These are phyloP conservation scores for Mus caroli DNA, from an alignment of 2,797 vertebrate species.

Conservation along the genomic window DNA sequence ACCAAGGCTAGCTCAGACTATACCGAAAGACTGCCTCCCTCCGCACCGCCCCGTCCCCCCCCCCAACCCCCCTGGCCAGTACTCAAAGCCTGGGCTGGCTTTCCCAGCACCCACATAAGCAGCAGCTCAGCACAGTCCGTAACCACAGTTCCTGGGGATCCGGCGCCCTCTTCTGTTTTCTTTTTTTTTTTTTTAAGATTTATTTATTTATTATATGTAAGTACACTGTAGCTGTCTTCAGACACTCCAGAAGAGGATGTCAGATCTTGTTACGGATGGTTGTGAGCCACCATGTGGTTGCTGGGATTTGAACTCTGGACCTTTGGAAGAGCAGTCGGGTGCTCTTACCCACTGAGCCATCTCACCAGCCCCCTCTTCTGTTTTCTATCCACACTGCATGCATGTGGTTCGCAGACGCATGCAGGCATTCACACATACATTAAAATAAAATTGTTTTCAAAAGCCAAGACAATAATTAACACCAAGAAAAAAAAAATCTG, in stretches of 20 bases:
- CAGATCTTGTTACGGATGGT: too few relatives aligned
- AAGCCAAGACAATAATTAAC: background rate
- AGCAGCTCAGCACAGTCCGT: background rate
- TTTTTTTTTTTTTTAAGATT: too few relatives aligned
- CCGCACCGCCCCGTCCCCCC: background rate
- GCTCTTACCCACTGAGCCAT: too few relatives aligned
- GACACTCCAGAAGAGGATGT: too few relatives aligned
- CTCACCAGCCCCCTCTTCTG: background rate
- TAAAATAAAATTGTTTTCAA: background rate
- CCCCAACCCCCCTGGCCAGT: background rate
- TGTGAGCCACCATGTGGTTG: too few relatives aligned
- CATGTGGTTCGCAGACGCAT: too few relatives aligned
- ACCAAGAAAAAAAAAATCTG: background rate
- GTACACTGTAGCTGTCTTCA: too few relatives aligned
- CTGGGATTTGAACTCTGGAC: too few relatives aligned
- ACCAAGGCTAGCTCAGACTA: background rate
- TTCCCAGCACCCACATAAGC: background rate
- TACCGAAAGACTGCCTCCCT: background rate
- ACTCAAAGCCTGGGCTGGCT: too few relatives aligned
- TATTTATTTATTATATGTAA: too few relatives aligned
- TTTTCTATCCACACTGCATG: background rate
- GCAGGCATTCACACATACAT: background rate
- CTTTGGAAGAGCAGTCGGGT: too few relatives aligned
- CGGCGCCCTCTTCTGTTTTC: background rate
- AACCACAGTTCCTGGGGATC: background rate